phyloP scores from a whole-genome alignment of 2,888 invertebrate species.

The Drosophila lacicola region DNA sequence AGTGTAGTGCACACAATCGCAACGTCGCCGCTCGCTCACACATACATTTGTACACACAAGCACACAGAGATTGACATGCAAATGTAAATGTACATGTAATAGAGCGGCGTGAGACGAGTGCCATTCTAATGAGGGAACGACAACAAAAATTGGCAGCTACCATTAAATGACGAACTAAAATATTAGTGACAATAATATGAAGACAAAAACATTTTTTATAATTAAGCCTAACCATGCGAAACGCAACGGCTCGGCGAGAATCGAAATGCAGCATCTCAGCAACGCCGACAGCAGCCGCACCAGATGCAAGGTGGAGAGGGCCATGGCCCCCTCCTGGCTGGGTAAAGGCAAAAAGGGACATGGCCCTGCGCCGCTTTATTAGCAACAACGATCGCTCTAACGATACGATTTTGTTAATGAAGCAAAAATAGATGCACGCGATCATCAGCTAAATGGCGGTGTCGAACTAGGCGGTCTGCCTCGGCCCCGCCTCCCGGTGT shows the following conservation, averaged over 20 bases:
- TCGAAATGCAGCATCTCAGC: slow-evolving; percentile 73
- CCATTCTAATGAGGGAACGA: slow-evolving; percentile 72
- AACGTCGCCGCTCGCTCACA: slow-evolving; percentile 26
- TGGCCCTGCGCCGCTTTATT: slow-evolving; percentile 67
- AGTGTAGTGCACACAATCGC: slow-evolving; percentile 15
- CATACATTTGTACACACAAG: slow-evolving; percentile 8
- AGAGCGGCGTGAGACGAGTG: slow-evolving; percentile 35
- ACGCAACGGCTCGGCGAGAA: slow-evolving; percentile 76
- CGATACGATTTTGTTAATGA: slow-evolving; percentile 78
- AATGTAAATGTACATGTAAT: slow-evolving; percentile 25
- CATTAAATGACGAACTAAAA: slow-evolving; percentile 72
- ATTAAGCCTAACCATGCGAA: slow-evolving; percentile 83
- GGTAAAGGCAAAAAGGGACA: slow-evolving; percentile 47
- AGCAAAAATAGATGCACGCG: slow-evolving; percentile 77
- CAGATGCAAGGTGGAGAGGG: slow-evolving; percentile 36
- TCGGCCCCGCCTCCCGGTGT: slow-evolving; percentile 77
- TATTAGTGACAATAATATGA: slow-evolving; percentile 77
- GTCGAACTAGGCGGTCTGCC: slow-evolving; percentile 47
- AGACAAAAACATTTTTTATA: slow-evolving; percentile 77
- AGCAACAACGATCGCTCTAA: slow-evolving; percentile 69
- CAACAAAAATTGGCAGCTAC: slow-evolving; percentile 74
- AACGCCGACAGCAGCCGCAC: slow-evolving; percentile 31
- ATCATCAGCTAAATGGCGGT: slow-evolving; percentile 46
- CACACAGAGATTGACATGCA: slow-evolving; percentile 22
- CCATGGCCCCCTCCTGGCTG: slow-evolving; percentile 27